phyloP scores from a whole-genome alignment of 2,797 vertebrate genomes.

The Chloroceryle amazona region DNA sequence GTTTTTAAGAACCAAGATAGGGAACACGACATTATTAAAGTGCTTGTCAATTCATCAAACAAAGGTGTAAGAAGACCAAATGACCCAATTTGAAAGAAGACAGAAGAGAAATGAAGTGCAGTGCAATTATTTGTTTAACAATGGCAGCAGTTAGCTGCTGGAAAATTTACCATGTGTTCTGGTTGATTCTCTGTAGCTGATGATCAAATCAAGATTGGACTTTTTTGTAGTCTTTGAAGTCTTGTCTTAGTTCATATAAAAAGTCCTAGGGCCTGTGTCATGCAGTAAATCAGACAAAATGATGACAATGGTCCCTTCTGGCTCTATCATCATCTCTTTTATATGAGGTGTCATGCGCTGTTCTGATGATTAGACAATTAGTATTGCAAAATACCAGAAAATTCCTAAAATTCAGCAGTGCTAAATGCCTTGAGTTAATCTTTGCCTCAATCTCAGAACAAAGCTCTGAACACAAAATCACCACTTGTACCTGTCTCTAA shows the following conservation, averaged over 20 bases:
- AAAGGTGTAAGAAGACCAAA: neutral
- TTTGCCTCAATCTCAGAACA: neutral
- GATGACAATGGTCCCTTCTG: neutral
- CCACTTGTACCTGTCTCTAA: neutral
- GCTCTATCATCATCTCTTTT: neutral
- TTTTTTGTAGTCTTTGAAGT: constrained; percentile 42
- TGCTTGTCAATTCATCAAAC: neutral
- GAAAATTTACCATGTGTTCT: constrained; percentile 22
- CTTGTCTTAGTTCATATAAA: neutral
- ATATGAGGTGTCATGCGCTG: neutral
- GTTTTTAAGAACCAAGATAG: neutral
- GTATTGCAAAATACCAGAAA: neutral
- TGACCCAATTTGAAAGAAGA: neutral
- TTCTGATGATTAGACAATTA: constrained; percentile 19
- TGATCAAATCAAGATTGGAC: constrained; percentile 13
- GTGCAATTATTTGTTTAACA: constrained; percentile 40
- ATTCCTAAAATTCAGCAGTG: neutral
- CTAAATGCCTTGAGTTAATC: neutral
- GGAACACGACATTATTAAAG: neutral
- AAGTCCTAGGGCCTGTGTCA: constrained; percentile 11
- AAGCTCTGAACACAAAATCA: neutral
- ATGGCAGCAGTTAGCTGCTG: constrained; percentile 29
- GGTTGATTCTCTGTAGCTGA: neutral
- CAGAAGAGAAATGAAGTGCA: constrained; percentile 2
- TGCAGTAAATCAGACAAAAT: neutral